These are phyloP conservation scores for Ischnus inquisitorius DNA, from an alignment of 2,888 invertebrate genomes.

Conservation along the genomic window DNA sequence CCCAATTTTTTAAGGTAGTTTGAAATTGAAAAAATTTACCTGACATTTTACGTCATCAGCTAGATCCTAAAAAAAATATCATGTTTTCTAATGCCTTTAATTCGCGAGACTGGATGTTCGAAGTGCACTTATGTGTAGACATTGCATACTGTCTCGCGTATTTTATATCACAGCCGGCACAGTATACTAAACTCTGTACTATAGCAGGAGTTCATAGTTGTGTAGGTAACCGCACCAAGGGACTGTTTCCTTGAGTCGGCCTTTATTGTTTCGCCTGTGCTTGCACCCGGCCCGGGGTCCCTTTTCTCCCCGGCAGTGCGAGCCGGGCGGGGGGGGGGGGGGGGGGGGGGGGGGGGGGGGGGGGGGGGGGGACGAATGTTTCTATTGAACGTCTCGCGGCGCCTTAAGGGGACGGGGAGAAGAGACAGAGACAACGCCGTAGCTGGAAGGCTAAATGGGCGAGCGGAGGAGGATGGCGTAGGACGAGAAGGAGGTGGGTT, in stretches of 20 bases:
- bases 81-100: too few species aligned
- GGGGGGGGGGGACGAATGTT: slow-evolving; percentile 50
- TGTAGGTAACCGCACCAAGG: neutral
- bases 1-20: neutral
- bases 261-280: slow-evolving; percentile 49
- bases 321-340: too few species aligned
- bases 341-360: too few species aligned
- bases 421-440: slow-evolving; percentile 20
- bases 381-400: slow-evolving; percentile 53
- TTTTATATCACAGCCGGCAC: neutral
- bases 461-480: slow-evolving; percentile 32
- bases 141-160: slow-evolving; percentile 9
- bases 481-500: neutral
- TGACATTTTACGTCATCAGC: too few species aligned
- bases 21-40: too few species aligned
- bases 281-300: slow-evolving; percentile 35
- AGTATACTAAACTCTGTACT: neutral
- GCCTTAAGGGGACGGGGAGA: slow-evolving; percentile 6
- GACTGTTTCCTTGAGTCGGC: slow-evolving; percentile 48
- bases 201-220: slow-evolving; percentile 12
- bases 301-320: slow-evolving; percentile 26
- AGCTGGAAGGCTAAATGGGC: slow-evolving; percentile 37
- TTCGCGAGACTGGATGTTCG: too few species aligned
- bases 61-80: too few species aligned
- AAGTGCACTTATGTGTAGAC: neutral